phyloP scores from a whole-genome alignment of 2,113 vertebrate genomes.

The Dolichotis patagonum region DNA sequence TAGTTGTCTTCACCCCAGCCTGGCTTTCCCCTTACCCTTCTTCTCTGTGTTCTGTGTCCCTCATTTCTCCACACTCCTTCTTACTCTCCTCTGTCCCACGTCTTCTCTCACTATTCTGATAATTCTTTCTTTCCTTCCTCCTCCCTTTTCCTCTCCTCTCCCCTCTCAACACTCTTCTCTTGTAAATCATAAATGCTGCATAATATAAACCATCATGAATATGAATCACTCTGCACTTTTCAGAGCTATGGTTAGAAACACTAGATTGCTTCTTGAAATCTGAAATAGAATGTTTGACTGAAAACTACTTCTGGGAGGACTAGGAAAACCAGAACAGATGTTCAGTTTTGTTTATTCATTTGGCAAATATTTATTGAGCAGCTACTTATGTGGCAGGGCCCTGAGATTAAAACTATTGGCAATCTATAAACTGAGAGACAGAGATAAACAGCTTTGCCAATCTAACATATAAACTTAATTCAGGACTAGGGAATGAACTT shows the following conservation, averaged over 20 bases:
- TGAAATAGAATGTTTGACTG: neutral
- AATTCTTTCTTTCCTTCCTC: neutral
- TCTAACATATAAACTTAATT: neutral
- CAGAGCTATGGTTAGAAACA: constrained; percentile 19
- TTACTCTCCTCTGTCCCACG: neutral
- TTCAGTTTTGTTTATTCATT: constrained; percentile 52
- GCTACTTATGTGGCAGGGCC: constrained; percentile 10
- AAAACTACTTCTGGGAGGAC: constrained; percentile 26
- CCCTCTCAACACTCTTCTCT: neutral
- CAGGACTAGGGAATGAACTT: constrained; percentile 11
- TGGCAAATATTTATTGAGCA: constrained; percentile 51
- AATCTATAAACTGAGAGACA: constrained; percentile 31
- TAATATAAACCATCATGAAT: neutral
- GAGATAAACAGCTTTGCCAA: neutral
- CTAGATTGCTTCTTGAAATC: constrained; percentile 7
- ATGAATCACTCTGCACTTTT: neutral
- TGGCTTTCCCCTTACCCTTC: neutral
- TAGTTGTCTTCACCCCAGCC: neutral
- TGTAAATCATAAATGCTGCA: neutral
- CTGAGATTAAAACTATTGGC: constrained; percentile 37
- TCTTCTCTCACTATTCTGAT: neutral
- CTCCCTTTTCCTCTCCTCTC: fast-evolving
- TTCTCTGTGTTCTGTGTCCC: neutral
- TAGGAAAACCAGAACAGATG: neutral
- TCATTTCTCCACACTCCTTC: neutral